Conservation (phyloP, 2,797 vertebrate species). For the Oceanodroma leucorhoa region DNA sequence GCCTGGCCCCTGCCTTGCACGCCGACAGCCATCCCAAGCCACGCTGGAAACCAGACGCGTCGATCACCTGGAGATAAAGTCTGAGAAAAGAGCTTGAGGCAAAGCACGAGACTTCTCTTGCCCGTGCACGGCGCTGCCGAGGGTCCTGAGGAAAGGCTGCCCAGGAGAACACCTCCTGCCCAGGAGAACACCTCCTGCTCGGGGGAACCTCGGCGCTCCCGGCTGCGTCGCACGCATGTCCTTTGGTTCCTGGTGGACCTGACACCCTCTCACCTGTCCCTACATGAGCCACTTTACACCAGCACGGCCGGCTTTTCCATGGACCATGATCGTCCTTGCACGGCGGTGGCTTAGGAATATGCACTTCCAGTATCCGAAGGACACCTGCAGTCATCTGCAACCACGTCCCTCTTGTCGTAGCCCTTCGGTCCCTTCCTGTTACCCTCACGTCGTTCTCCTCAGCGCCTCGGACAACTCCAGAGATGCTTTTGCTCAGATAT, state of each 20-base stretch:
- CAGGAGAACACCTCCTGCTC: neutral
- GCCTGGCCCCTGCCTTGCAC: fast-evolving
- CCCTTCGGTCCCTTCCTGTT: neutral
- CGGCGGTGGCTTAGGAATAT: neutral
- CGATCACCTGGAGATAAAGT: neutral
- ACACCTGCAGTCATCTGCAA: neutral
- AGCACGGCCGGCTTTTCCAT: fast-evolving
- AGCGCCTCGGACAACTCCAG: neutral
- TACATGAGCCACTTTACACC: neutral
- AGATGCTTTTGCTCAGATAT: neutral
- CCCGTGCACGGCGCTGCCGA: neutral
- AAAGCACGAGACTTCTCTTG: neutral
- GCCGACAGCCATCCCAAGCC: neutral
- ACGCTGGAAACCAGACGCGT: fast-evolving
- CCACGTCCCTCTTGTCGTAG: neutral
- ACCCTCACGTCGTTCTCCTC: neutral
- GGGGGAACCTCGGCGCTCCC: fast-evolving
- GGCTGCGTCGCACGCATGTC: neutral
- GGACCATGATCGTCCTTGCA: neutral
- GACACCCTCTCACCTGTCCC: neutral
- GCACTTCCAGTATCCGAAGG: neutral
- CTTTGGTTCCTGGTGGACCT: neutral
- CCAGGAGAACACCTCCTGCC: neutral
- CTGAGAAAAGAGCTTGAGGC: neutral
- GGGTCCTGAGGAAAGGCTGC: neutral